Evolutionary conservation across 1,140 invertebrate genomes (phyloP), one percentile per base, ranked within the genome.

Genomic region (Drosophila novamexicana): DNA sequence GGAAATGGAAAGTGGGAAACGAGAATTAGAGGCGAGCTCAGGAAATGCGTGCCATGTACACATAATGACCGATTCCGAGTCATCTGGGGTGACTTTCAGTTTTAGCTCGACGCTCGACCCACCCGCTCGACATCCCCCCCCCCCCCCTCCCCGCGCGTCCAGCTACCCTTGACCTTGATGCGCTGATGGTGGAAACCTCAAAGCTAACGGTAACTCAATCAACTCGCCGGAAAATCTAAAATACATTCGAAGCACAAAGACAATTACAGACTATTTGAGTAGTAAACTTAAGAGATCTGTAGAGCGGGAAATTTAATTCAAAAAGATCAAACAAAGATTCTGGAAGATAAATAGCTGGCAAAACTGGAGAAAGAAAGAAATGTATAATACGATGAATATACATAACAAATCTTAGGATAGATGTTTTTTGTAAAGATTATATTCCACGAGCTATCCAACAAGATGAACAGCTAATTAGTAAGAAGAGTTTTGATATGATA

Each of bases 41-140:
- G 57, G 44, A 56, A 74, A 68, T 74, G 71, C 71, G 71, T 74
- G 71, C 71, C 45, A 56, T 62, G 52, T 62, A 62, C 57, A 12
- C 71, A 69, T 74, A 62, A 74, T 74, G 42, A 45, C 22, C 47
- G 56, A 61, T 73, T 68, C 45, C 29, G 37, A 18, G 40, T 56
- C 22, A 42, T 36, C n/a, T 29, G 42, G 63, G 70, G 54, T 73
- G 56, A 73, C 64, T 69, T 68, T 56, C 42, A 12, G 34, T 39
- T 32, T 52, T 34, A 37, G 32, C 4, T n/a, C 47, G 22, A 6
- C 22, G 12, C 49, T 52, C 7, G 16, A 29, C n/a, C 34, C 37
- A 22, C 64, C 34, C 37, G 14, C 56, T 49, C 56, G 56, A 22
- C 40, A 45, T 36, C 1, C 9, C 34, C 2, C 57, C 57, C 49